Base-by-base conservation (phyloP, 2,797 vertebrate genomes). In the Acridotheres tristis region DNA sequence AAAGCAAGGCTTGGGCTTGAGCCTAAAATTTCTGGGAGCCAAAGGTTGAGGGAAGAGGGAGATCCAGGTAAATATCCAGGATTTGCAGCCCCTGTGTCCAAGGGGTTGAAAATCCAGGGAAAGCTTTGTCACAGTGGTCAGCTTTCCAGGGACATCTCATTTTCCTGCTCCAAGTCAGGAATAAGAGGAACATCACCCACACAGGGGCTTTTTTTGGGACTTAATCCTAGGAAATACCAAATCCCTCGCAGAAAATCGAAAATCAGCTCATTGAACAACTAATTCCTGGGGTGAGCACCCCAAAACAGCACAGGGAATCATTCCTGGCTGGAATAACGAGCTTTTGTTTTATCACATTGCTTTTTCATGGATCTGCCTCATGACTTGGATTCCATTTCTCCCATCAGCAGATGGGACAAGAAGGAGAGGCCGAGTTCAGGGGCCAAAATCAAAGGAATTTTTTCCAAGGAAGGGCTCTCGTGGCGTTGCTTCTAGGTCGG, bases 181-280 rank as follows among this genome's bases (percentile, higher is more conserved):
- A 50, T 5, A 25, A 25, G 30, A 54, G 38, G 27, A 47, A 2
- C 13, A 5, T 25, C 1, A 0, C 7, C 55, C 1, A 0, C 3
- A 8, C 7, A 5, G 38, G 34, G 34, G 3, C 7, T 7, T 21
- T 63, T 43, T 43, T 21, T 9, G 5, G 11, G 61, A 10, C 0
- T 16, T 18, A 3, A 18, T 50, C 17, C 47, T 8, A 63, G 26
- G 66, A 78, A 80, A 38, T 29, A 16, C 7, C 42, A 47, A 74
- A 84, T 48, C 19, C 13, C 19, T 54, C 1, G 0, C 5, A 27
- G 16, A 48, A 78, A 78, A 68, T 6, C 26, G 50, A 32, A 43
- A 20, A 26, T 10, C 12, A 38, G 22, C 6, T 78, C n/a, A 9
- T 40, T 22, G 80, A 67, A 55, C 11, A 18, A 5, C 17, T 11